Evolutionary conservation across 2,113 vertebrate species (phyloP).

Genomic region (Sigmodon hispidus): DNA sequence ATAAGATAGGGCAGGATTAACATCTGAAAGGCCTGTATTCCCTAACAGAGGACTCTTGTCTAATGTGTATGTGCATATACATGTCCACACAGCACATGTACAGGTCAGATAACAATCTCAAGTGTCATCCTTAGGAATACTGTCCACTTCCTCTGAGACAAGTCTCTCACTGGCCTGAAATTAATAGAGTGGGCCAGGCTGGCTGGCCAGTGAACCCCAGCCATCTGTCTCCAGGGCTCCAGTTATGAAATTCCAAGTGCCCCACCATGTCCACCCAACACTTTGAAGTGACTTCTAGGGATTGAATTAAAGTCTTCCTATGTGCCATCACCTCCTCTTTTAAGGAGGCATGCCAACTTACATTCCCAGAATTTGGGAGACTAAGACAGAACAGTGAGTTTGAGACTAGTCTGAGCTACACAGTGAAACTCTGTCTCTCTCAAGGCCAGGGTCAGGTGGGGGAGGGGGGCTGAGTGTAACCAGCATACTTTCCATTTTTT

Average conservation of each 20-base stretch:
- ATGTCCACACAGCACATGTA: background rate
- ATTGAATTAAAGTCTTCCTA: background rate
- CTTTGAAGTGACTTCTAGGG: background rate
- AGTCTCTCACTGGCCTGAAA: background rate
- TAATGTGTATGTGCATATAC: background rate
- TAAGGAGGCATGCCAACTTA: background rate
- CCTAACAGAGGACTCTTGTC: background rate
- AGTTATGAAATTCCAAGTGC: background rate
- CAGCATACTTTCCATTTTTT: background rate
- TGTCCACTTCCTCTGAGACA: background rate
- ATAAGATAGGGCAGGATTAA: background rate
- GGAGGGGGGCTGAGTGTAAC: rapidly evolving
- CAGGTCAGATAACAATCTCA: background rate
- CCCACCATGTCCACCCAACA: background rate
- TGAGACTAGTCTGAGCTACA: background rate
- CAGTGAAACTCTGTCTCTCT: background rate
- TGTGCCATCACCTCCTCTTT: background rate
- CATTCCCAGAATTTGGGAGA: background rate
- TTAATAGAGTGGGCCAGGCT: background rate
- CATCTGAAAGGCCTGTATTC: background rate
- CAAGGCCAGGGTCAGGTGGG: too few species aligned
- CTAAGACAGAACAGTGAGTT: background rate
- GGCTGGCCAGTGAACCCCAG: background rate
- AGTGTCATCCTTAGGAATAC: background rate
- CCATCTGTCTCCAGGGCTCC: too few species aligned